Evolutionary conservation across 2,888 invertebrate genomes (phyloP).

Genomic region (Sericinus montela): DNA sequence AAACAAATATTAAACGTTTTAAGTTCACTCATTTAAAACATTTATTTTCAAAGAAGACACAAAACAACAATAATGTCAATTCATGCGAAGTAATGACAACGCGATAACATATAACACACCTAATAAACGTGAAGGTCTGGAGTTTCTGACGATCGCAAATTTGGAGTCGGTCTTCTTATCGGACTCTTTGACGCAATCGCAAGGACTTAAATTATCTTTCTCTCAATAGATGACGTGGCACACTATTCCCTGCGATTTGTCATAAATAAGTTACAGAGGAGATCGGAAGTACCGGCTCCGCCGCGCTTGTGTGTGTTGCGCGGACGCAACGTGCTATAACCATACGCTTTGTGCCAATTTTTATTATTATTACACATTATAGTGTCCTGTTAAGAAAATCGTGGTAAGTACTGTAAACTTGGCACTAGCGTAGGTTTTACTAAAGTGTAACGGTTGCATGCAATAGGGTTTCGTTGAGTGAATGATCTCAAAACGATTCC

Average conservation of each 20-base stretch:
- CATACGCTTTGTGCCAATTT: constrained; percentile 47
- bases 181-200: constrained; percentile 31
- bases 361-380: constrained; percentile 7
- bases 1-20: constrained; percentile 47
- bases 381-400: too few relatives aligned
- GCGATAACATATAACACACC: constrained; percentile 69
- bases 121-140: constrained; percentile 44
- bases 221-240: constrained; percentile 23
- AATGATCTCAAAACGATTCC: constrained; percentile 35
- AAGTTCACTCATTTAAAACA: constrained; percentile 49
- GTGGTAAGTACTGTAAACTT: neutral
- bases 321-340: constrained; percentile 36
- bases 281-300: constrained; percentile 70
- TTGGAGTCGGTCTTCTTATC: constrained; percentile 51
- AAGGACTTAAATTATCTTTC: constrained; percentile 26
- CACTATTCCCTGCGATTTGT: constrained; percentile 25
- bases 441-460: constrained; percentile 63
- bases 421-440: constrained; percentile 46
- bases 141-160: constrained; percentile 50
- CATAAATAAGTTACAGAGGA: constrained; percentile 35
- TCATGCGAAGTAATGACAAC: constrained; percentile 74
- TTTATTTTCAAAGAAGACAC: constrained; percentile 56
- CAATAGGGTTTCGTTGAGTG: constrained; percentile 51
- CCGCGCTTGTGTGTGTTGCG: constrained; percentile 68
- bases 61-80: constrained; percentile 64